These are phyloP conservation scores for Anastrepha ludens DNA, from an alignment of 1,140 invertebrate species.

Conservation along the genomic window DNA sequence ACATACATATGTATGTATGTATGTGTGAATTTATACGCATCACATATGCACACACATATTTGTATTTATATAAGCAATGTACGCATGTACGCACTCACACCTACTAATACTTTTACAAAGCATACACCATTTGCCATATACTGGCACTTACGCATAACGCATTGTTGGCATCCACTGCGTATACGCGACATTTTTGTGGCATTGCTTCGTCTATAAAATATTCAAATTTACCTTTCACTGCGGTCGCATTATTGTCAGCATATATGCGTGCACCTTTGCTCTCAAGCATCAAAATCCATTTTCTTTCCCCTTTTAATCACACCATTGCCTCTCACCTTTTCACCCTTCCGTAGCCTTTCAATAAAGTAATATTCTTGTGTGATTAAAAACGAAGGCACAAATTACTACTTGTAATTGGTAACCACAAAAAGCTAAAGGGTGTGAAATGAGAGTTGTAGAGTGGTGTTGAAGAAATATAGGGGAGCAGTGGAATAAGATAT, in stretches of 20 bases:
- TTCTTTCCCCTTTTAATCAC: not conserved
- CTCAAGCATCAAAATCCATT: too few relatives aligned
- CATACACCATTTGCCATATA: too few relatives aligned
- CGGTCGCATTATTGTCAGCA: not conserved
- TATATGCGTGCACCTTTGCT: not conserved
- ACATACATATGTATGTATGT: too few relatives aligned
- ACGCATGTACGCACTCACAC: too few relatives aligned
- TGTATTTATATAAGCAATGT: too few relatives aligned
- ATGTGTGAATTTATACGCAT: too few relatives aligned
- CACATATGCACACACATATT: too few relatives aligned
- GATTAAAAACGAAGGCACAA: not conserved
- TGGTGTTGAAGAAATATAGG: too few relatives aligned
- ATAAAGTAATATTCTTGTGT: not conserved
- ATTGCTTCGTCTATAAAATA: not conserved
- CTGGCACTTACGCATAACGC: not conserved
- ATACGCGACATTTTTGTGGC: conserved; percentile 23
- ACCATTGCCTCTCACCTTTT: not conserved
- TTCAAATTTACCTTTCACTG: conserved; percentile 3
- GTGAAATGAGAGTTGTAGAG: too few relatives aligned
- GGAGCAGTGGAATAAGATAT: too few relatives aligned
- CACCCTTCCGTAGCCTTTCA: not conserved
- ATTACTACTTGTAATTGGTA: conserved; percentile 6
- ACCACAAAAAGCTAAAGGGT: not conserved
- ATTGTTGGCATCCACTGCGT: not conserved
- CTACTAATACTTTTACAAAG: too few relatives aligned